Base-by-base conservation (phyloP, 2,113 vertebrate species). In the Phycodurus eques region DNA sequence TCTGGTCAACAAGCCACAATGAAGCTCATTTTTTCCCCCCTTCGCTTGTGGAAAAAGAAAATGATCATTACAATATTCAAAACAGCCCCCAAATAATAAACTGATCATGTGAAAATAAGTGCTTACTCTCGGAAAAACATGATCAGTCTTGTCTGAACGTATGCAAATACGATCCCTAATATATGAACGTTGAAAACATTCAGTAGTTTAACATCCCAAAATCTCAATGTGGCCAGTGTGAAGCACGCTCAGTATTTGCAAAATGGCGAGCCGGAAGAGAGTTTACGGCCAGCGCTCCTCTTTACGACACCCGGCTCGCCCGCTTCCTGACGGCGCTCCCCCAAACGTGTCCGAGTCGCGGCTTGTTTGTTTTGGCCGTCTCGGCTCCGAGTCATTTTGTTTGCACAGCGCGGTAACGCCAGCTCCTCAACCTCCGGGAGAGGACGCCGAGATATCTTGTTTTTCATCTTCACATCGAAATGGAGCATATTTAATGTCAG, bases 301-400 rank as follows among this genome's bases (percentile, higher is more conserved):
- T 89, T 88, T 86, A 72, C 80, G 81, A 85, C 4, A 2, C 53
- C 60, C 20, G 15, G 75, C 66, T 43, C 14, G 3, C 66, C 19
- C 4, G 5, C 68, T 72, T 61, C 76, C 47, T 1, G 57, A 72
- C 56, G 12, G 56, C 56, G 56, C 56, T 57, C 3, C 56, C 56
- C 12, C 12, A 12, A 71, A 63, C 70, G 8, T 71, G 85, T 87
- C 77, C 43, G 53, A 49, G 47, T 49, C 13, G 13, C 63, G 51
- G 70, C 65, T 74, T 78, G 83, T 77, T 89, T 85, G 73, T 89
- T 82, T 82, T 67, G 70, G 68, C 64, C 44, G 59, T 61, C 74
- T 80, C 69, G 22, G 57, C 11, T 51, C 75, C 15, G 49, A 19
- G 49, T 43, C 70, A 27, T 80, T 85, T 88, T 87, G 87, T 85